Percentiles rank a stretch among this genome's conserved stretches.
phyloP scores from a whole-genome alignment of 2,797 vertebrate species.

The Zalophus californianus region DNA sequence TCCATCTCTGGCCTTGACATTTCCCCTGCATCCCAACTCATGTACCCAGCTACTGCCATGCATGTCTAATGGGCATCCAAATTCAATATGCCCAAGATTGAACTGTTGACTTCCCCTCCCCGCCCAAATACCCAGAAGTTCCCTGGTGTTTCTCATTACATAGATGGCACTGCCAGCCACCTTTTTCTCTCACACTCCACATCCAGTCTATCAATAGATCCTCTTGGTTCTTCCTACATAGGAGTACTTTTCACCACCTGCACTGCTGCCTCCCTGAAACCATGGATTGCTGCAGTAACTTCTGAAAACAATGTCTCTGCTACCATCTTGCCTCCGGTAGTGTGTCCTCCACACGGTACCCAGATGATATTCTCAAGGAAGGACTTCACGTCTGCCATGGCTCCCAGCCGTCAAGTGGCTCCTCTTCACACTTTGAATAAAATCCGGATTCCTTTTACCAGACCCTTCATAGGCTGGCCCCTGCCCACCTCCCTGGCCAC shows the following conservation, averaged over 20 bases:
- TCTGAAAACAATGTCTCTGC: not conserved
- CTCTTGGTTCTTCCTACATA: not conserved
- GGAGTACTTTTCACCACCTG: not conserved
- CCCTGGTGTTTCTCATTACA: not conserved
- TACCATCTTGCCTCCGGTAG: fast-evolving
- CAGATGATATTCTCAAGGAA: not conserved
- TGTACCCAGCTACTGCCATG: not conserved
- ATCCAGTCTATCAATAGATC: not conserved
- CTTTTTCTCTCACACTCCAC: not conserved
- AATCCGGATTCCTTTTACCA: not conserved
- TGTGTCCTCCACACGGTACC: not conserved
- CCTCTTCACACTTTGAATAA: not conserved
- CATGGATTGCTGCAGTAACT: too few species aligned
- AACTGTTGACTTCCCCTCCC: too few species aligned
- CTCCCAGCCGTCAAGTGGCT: not conserved
- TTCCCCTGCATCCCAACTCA: not conserved
- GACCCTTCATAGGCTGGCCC: not conserved
- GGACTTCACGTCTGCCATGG: not conserved
- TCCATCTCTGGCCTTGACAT: not conserved
- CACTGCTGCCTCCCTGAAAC: not conserved
- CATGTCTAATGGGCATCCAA: not conserved
- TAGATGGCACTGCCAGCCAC: not conserved
- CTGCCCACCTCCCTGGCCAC: not conserved
- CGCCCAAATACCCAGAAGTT: not conserved
- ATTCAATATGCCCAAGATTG: not conserved